Evolutionary conservation across 2,113 vertebrate species (phyloP).

Genomic region (Penelope pileata): DNA sequence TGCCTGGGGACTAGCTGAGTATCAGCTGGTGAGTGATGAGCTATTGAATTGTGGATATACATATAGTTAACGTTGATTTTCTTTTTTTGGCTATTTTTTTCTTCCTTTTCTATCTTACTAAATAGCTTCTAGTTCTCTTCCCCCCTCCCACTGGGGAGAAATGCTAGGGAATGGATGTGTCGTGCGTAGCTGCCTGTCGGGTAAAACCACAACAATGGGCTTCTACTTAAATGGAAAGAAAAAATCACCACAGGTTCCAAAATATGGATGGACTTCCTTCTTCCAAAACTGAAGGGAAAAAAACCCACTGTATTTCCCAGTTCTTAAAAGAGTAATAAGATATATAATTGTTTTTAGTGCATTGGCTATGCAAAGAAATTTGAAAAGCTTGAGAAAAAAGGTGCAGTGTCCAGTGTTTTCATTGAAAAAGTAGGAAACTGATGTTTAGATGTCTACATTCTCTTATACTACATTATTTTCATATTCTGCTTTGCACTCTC

Average conservation of each 20-base stretch:
- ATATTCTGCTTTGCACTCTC: background rate
- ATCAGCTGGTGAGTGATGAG: too few species aligned
- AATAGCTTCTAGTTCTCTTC: too few species aligned
- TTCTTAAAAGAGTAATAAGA: background rate
- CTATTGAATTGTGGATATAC: too few species aligned
- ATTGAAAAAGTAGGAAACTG: background rate
- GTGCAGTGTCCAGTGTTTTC: background rate
- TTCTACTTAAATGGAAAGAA: background rate
- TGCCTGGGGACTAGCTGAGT: too few species aligned
- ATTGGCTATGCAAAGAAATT: background rate
- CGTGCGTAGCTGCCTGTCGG: too few species aligned
- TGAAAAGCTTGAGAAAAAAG: background rate
- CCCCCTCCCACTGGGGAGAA: too few species aligned
- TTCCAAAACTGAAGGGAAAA: background rate
- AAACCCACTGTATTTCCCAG: accelerated
- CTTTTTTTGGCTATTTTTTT: too few species aligned
- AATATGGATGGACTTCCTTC: accelerated
- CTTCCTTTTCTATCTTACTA: too few species aligned
- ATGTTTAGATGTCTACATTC: background rate
- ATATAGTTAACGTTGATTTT: too few species aligned
- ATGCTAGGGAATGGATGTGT: too few species aligned
- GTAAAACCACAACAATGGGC: too few species aligned
- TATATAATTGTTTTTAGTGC: background rate
- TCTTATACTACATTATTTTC: background rate
- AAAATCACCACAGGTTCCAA: background rate